Percentiles rank a stretch among this genome's conserved stretches.
These are phyloP conservation scores for Galerucella calmariensis DNA, from an alignment of 2,888 invertebrate genomes.

Conservation along the genomic window DNA sequence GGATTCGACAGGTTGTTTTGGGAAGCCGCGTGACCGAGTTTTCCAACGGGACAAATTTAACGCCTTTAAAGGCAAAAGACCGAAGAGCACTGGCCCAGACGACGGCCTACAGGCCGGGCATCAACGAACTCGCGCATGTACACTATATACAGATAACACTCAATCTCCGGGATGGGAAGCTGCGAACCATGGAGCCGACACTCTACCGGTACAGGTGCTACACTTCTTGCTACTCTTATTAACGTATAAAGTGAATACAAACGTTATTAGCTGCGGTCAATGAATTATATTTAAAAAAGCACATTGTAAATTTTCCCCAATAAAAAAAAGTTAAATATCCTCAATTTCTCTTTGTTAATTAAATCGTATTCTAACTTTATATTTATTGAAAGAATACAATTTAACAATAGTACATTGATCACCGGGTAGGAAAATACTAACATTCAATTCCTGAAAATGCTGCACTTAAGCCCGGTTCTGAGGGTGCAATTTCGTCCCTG, in stretches of 20 bases:
- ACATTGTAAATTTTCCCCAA: background rate
- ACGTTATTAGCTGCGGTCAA: slow-evolving; percentile 23
- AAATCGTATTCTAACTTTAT: too few species aligned
- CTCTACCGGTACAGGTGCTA: slow-evolving; percentile 24
- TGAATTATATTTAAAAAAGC: background rate
- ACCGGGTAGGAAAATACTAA: too few species aligned
- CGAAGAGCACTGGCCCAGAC: slow-evolving; percentile 55
- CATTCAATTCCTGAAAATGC: too few species aligned
- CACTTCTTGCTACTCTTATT: slow-evolving; percentile 15
- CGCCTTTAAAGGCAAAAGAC: slow-evolving; percentile 48
- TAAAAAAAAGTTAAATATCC: background rate
- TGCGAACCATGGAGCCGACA: slow-evolving; percentile 24
- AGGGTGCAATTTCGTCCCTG: too few species aligned
- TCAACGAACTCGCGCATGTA: slow-evolving; percentile 50
- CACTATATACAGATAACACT: slow-evolving; percentile 20
- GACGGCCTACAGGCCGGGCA: slow-evolving; percentile 44
- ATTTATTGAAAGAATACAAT: too few species aligned
- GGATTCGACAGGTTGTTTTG: slow-evolving; percentile 46
- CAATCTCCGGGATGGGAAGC: slow-evolving; percentile 37
- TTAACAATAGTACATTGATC: too few species aligned
- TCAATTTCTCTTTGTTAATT: background rate
- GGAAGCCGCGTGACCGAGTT: slow-evolving; percentile 33
- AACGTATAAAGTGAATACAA: slow-evolving; percentile 3
- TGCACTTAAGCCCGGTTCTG: too few species aligned
- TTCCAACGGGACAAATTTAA: slow-evolving; percentile 23